Conservation (phyloP, 2,888 invertebrate species). For the Trilocha varians region DNA sequence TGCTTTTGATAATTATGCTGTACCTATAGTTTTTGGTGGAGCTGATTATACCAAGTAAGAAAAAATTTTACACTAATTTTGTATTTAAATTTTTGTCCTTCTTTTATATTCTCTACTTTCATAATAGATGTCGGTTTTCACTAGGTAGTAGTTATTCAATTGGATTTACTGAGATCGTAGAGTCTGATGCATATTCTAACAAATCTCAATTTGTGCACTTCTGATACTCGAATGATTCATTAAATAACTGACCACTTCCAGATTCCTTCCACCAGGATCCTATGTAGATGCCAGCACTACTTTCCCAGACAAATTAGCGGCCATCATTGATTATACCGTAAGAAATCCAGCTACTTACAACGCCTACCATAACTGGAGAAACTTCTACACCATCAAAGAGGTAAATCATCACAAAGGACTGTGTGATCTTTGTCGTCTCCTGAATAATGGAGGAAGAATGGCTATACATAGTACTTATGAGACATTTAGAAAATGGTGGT, state of each 20-base stretch:
- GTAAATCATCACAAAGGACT: slow-evolving; percentile 27
- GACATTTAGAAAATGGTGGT: slow-evolving; percentile 51
- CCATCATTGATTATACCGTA: slow-evolving; percentile 29
- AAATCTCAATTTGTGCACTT: too few relatives aligned
- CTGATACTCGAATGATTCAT: too few relatives aligned
- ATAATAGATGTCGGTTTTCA: too few relatives aligned
- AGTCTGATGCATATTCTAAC: too few relatives aligned
- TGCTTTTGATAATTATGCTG: slow-evolving; percentile 69
- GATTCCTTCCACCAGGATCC: slow-evolving; percentile 49
- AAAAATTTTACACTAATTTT: too few relatives aligned
- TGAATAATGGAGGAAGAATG: slow-evolving; percentile 29
- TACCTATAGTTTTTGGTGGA: slow-evolving; percentile 78
- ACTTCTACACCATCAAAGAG: slow-evolving; percentile 31
- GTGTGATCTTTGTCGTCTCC: slow-evolving; percentile 38
- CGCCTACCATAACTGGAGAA: slow-evolving; percentile 39
- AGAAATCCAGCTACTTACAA: slow-evolving; percentile 28
- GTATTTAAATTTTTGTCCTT: too few relatives aligned
- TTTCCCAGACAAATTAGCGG: slow-evolving; percentile 27
- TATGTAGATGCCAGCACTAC: slow-evolving; percentile 33
- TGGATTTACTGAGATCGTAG: too few relatives aligned
- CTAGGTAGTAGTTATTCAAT: too few relatives aligned
- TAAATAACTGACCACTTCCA: slow-evolving; percentile 18
- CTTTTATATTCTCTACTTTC: too few relatives aligned
- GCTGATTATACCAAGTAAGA: slow-evolving; percentile 71
- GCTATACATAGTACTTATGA: slow-evolving; percentile 20